A percentile compares a stretch with the other conserved stretches of the same genome.
These are phyloP conservation scores for Laticauda laticaudata DNA, from an alignment of 2,113 vertebrate species.

Conservation along the genomic window DNA sequence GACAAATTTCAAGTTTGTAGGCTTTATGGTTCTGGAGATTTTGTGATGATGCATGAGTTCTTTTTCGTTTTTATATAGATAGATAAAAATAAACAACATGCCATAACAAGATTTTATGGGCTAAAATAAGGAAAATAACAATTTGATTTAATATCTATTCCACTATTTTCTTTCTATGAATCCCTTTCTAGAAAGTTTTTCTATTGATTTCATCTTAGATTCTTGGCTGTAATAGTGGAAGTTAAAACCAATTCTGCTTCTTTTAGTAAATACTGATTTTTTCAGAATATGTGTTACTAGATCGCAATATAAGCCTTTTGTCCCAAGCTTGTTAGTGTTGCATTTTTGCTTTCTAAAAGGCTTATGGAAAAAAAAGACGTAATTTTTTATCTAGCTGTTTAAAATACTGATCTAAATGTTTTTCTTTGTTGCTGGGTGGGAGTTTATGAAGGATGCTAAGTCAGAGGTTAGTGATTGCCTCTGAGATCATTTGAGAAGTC, in stretches of 20 bases:
- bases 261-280: not conserved
- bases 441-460: slow-evolving; percentile 43
- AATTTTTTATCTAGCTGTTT: slow-evolving; percentile 16
- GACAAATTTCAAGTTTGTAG: no score
- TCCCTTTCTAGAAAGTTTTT: not conserved
- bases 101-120: not conserved
- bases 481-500: slow-evolving; percentile 42
- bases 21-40: no score
- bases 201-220: not conserved
- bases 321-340: not conserved
- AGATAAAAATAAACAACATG: not conserved
- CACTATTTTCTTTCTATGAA: not conserved
- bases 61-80: not conserved
- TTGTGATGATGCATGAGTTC: no score
- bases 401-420: slow-evolving; percentile 51
- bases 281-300: not conserved
- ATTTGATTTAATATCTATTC: not conserved
- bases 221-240: not conserved
- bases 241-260: not conserved
- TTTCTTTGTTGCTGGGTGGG: slow-evolving; percentile 72
- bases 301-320: not conserved
- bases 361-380: not conserved
- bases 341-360: not conserved
- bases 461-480: slow-evolving; percentile 51
- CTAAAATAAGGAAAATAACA: not conserved